Conservation (phyloP, 2,797 vertebrate genomes). For the Amniataba percoides region DNA sequence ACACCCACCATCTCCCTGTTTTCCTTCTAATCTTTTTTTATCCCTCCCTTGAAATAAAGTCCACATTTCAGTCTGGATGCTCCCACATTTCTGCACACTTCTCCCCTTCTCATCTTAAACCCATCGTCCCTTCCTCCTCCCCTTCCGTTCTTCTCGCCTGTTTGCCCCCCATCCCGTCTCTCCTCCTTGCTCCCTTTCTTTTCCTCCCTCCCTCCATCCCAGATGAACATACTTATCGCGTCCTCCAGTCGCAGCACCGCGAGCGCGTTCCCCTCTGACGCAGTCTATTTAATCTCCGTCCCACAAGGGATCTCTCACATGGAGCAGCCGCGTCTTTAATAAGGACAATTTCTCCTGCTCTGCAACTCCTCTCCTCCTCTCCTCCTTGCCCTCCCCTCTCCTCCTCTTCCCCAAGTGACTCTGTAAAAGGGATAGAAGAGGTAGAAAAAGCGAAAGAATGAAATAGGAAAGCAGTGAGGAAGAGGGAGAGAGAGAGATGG, state of each 20-base stretch:
- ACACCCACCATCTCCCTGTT: constrained; percentile 29
- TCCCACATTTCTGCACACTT: constrained; percentile 32
- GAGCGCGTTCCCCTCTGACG: constrained; percentile 79
- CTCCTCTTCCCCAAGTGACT: constrained; percentile 63
- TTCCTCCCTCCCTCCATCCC: constrained; percentile 51
- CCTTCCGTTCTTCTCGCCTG: constrained; percentile 17
- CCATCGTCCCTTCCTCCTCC: constrained; percentile 1
- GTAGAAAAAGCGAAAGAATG: constrained; percentile 62
- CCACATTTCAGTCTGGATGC: constrained; percentile 28
- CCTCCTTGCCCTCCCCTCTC: constrained; percentile 45
- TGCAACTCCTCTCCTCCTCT: constrained; percentile 52
- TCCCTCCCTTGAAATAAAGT: constrained; percentile 32
- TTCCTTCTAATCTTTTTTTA: constrained; percentile 30
- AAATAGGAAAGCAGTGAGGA: constrained; percentile 56
- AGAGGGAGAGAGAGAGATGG: constrained; percentile 50
- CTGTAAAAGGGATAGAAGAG: constrained; percentile 68
- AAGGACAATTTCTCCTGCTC: constrained; percentile 84
- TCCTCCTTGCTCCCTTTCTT: constrained; percentile 42
- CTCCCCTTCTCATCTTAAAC: constrained; percentile 23
- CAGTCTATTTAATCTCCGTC: constrained; percentile 86
- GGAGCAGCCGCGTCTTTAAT: constrained; percentile 83
- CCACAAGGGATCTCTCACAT: constrained; percentile 85
- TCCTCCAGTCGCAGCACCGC: constrained; percentile 73
- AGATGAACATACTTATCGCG: constrained; percentile 81
- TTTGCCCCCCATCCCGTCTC: constrained; percentile 51